Percentiles rank a stretch among this genome's conserved stretches.
phyloP scores from a whole-genome alignment of 2,113 vertebrate species.

The Pandion haliaetus region DNA sequence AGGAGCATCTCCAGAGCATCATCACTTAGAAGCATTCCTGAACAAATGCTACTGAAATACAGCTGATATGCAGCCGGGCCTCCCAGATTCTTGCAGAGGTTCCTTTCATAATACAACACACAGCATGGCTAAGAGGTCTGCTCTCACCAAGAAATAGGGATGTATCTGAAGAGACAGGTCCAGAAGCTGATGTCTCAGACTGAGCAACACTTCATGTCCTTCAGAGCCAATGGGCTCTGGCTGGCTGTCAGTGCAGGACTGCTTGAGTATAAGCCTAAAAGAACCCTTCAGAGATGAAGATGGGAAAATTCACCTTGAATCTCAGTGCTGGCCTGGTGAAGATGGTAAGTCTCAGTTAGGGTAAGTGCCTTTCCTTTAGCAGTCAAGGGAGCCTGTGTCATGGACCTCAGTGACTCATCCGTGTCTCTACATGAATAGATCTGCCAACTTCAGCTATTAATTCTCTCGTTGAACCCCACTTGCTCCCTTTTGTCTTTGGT shows the following conservation, averaged over 20 bases:
- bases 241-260: neutral
- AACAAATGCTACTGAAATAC: neutral
- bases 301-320: neutral
- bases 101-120: neutral
- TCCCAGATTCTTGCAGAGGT: neutral
- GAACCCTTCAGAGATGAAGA: neutral
- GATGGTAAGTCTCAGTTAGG: neutral
- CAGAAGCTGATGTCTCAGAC: neutral
- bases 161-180: neutral
- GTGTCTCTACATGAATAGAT: fast-evolving
- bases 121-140: neutral
- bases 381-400: neutral
- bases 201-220: neutral
- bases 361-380: neutral
- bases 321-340: neutral
- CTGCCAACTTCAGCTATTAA: neutral
- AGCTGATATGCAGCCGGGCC: neutral
- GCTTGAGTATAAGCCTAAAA: neutral
- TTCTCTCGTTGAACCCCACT: neutral
- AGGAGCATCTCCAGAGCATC: neutral
- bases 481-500: neutral
- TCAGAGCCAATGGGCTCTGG: fast-evolving
- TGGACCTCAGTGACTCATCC: neutral
- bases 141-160: neutral
- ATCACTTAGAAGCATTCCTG: neutral